phyloP scores from a whole-genome alignment of 2,113 vertebrate species.

The Leptosomus discolor region DNA sequence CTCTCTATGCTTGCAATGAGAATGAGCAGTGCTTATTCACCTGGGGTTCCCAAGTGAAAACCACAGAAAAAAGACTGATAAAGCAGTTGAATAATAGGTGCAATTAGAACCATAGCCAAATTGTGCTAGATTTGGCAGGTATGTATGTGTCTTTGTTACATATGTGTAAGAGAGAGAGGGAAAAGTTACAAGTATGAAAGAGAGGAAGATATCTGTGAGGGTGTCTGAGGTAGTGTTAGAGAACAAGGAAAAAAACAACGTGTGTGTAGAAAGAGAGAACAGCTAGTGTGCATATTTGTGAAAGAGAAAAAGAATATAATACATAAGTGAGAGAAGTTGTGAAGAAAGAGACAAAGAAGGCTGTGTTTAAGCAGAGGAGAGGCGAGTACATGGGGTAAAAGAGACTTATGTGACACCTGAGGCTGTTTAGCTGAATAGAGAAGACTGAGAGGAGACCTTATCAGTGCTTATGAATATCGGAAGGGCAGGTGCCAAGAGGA shows the following conservation, averaged over 20 bases:
- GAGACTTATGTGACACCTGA: neutral
- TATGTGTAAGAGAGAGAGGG: neutral
- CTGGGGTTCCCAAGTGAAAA: neutral
- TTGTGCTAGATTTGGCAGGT: neutral
- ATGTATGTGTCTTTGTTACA: neutral
- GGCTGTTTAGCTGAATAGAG: too few relatives aligned
- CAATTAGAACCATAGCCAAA: neutral
- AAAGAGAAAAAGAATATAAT: neutral
- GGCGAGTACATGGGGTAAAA: neutral
- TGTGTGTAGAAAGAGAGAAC: neutral
- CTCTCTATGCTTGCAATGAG: neutral
- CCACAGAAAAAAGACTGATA: neutral
- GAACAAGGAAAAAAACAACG: accelerated
- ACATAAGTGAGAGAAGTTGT: neutral
- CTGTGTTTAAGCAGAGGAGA: neutral
- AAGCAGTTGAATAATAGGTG: neutral
- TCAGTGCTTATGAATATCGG: too few relatives aligned
- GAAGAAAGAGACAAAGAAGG: neutral
- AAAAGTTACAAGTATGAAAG: neutral
- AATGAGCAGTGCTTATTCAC: neutral
- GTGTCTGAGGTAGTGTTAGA: neutral
- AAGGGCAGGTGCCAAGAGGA: too few relatives aligned
- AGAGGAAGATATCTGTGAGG: neutral
- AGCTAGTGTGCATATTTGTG: neutral
- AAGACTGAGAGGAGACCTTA: too few relatives aligned